Conservation (phyloP, 30 jellyfish, hydroid and myxozoan species). For the Hydractinia symbiolongicarpus region DNA sequence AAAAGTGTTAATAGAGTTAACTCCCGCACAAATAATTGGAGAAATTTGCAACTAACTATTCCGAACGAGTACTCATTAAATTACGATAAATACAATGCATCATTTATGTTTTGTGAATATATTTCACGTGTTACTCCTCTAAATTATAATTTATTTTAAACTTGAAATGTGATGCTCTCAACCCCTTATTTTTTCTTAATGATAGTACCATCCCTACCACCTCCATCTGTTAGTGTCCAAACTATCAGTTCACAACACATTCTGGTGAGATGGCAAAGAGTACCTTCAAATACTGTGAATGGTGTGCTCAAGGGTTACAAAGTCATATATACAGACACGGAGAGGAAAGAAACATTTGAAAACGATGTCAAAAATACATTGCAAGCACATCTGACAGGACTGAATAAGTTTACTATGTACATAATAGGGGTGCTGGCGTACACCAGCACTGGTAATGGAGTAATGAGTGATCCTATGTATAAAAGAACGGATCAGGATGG, state of each 20-base stretch:
- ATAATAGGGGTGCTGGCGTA: slow-evolving; percentile 67
- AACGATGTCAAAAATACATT: slow-evolving; percentile 30
- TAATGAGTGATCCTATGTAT: slow-evolving; percentile 26
- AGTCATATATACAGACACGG: slow-evolving; percentile 44
- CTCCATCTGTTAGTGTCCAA: slow-evolving; percentile 47
- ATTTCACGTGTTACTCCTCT: background rate
- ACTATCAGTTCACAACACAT: slow-evolving; percentile 56
- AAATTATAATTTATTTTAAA: background rate
- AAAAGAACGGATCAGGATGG: slow-evolving; percentile 80
- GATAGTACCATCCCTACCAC: slow-evolving; percentile 81
- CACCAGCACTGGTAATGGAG: slow-evolving; percentile 85
- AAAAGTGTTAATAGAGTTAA: no score
- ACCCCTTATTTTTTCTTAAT: background rate
- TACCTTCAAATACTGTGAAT: slow-evolving; percentile 47
- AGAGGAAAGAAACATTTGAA: slow-evolving; percentile 9
- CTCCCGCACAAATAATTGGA: no score
- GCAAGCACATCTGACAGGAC: slow-evolving; percentile 51
- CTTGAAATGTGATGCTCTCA: background rate
- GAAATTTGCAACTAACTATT: no score
- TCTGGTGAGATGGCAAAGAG: slow-evolving; percentile 64
- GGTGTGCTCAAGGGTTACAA: slow-evolving; percentile 82
- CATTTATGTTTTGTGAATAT: no score
- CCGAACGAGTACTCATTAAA: no score
- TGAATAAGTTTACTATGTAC: slow-evolving; percentile 55
- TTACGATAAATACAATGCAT: no score